phyloP scores from a whole-genome alignment of 2,888 invertebrate genomes.

The Trichogramma evanescens region DNA sequence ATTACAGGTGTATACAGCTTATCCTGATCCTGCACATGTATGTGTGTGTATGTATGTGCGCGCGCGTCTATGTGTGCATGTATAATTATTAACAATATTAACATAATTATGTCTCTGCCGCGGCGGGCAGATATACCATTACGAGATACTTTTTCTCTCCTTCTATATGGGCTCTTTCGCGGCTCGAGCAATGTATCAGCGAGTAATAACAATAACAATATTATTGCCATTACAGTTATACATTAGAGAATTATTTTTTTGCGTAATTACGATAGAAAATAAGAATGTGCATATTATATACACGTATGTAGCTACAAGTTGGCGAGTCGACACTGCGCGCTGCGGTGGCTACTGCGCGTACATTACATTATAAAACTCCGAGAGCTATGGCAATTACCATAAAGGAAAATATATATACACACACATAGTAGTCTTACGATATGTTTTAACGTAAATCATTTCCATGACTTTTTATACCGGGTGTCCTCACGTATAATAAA shows the following conservation, averaged over 20 bases:
- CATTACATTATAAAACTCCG: too few species aligned
- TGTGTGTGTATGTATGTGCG: not conserved
- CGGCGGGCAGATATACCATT: constrained; percentile 1
- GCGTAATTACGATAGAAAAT: too few species aligned
- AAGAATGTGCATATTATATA: constrained; percentile 18
- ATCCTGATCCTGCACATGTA: too few species aligned
- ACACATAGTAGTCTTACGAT: not conserved
- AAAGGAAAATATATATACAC: constrained; percentile 7
- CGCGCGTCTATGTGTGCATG: not conserved
- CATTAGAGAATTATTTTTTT: constrained; percentile 1
- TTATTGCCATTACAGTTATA: constrained; percentile 14
- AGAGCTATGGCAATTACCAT: constrained; percentile 11
- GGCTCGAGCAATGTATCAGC: too few species aligned
- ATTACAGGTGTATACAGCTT: too few species aligned
- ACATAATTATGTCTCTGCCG: constrained; percentile 9
- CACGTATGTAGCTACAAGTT: constrained; percentile 12
- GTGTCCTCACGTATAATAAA: too few species aligned
- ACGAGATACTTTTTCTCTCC: not conserved
- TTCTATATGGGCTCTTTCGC: too few species aligned
- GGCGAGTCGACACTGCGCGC: not conserved
- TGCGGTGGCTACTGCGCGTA: not conserved
- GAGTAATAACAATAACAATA: constrained; percentile 2
- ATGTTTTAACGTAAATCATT: constrained; percentile 12
- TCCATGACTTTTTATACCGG: constrained; percentile 10
- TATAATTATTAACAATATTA: constrained; percentile 20